A percentile compares a stretch with the other conserved stretches of the same genome.
Evolutionary conservation across 2,113 vertebrate genomes (phyloP).

Genomic region (Genyomyrus donnyi): DNA sequence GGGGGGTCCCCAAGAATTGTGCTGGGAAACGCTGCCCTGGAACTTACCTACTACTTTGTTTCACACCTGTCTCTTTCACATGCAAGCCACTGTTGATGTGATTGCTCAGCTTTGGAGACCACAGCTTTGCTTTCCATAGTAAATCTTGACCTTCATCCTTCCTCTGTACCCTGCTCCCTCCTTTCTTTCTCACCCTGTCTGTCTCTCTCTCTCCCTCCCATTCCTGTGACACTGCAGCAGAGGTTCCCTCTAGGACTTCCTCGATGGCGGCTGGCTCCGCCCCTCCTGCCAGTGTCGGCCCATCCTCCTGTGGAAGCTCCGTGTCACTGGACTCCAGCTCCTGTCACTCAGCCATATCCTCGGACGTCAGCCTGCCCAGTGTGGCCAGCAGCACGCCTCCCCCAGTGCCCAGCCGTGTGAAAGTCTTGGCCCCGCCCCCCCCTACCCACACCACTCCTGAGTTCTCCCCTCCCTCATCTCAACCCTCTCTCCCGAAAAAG

Average conservation of each 20-base stretch:
- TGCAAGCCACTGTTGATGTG: background rate
- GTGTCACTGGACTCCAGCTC: slow-evolving; percentile 77
- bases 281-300: slow-evolving; percentile 55
- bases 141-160: background rate
- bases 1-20: background rate
- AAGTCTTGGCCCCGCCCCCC: slow-evolving; percentile 40
- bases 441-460: background rate
- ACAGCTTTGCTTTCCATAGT: background rate
- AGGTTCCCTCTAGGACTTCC: slow-evolving; percentile 49
- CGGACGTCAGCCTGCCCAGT: slow-evolving; percentile 71
- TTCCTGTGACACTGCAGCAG: slow-evolving; percentile 37
- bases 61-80: background rate
- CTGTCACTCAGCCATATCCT: slow-evolving; percentile 64
- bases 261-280: slow-evolving; percentile 58
- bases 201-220: background rate
- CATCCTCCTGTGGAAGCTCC: slow-evolving; percentile 69
- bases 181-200: background rate
- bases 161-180: background rate
- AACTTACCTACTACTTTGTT: background rate
- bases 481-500: slow-evolving; percentile 41
- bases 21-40: background rate
- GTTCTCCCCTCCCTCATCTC: slow-evolving; percentile 22
- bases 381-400: slow-evolving; percentile 72
- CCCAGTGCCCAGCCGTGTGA: slow-evolving; percentile 77
- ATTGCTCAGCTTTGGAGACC: background rate